phyloP scores from a whole-genome alignment of 2,888 invertebrate species.

The Netelia melanura region DNA sequence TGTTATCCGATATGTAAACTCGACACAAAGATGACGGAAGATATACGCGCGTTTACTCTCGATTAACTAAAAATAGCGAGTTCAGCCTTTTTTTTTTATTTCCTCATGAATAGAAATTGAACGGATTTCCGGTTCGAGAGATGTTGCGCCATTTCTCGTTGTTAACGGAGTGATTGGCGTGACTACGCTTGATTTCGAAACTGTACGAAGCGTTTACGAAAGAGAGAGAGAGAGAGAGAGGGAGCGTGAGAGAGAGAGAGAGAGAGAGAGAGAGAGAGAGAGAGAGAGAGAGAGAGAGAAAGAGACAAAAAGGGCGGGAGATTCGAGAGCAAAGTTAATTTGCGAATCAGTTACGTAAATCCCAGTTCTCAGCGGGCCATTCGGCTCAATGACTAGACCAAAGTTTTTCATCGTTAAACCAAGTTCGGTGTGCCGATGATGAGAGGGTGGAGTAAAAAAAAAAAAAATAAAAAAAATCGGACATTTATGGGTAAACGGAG shows the following conservation, averaged over 20 bases:
- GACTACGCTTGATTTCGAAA: slow-evolving; percentile 7
- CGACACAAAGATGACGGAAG: too few relatives aligned
- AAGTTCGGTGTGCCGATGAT: slow-evolving; percentile 58
- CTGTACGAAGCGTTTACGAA: not conserved
- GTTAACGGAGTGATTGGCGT: slow-evolving; percentile 3
- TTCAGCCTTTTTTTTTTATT: not conserved
- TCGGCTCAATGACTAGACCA: slow-evolving; percentile 82
- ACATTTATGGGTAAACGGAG: slow-evolving; percentile 28
- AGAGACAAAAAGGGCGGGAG: not conserved
- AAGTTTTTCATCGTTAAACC: slow-evolving; percentile 70
- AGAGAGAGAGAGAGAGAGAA: not conserved
- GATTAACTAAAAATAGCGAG: not conserved
- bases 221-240: slow-evolving; percentile 24
- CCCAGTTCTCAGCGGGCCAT: slow-evolving; percentile 84
- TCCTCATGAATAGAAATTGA: not conserved
- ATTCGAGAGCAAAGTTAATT: slow-evolving; percentile 71
- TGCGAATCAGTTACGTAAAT: slow-evolving; percentile 80
- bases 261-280: slow-evolving; percentile 5
- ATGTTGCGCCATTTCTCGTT: not conserved
- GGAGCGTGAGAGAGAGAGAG: not conserved
- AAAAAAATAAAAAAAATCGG: slow-evolving; percentile 53
- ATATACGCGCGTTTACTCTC: not conserved
- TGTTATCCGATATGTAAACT: too few relatives aligned
- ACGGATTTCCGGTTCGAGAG: not conserved
- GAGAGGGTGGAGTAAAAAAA: slow-evolving; percentile 55